Evolutionary conservation across 2,113 vertebrate species (phyloP), one percentile per base, ranked within the genome.

Genomic region (Crypturellus undulatus): DNA sequence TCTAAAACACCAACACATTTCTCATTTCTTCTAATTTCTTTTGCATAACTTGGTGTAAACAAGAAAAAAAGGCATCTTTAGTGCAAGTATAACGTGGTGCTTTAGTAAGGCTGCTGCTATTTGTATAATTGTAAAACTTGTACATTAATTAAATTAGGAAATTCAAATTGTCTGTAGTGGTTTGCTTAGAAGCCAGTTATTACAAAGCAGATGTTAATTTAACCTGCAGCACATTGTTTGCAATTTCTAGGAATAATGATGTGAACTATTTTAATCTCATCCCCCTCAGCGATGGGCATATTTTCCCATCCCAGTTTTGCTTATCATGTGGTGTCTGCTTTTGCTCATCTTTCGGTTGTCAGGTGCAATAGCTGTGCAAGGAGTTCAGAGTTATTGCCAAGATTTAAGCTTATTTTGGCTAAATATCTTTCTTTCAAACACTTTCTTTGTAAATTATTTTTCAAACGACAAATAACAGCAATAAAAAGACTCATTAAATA

Each of bases 401-500:
- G 16, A 47, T 80, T 86, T 49, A 69, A 86, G 36, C 8, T 22
- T 65, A 42, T 73, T 69, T 72, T 59, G 7, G 43, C 42, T 84
- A 82, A 79, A 32, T 70, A 54, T 8, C 16, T 20, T 76, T 17
- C 24, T 84, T 92, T 87, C 42, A 54, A 54, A 30, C 43, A n/a
- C n/a, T n/a, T 79, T 68, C 56, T 49, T 80, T 60, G 47, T 63
- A 84, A 78, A 68, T 71, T 75, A 63, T 70, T 85, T 94, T 93
- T 92, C 40, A 34, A 47, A 51, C 26, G 67, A 75, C 73, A 75
- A 89, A 68, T 63, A 93, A 52, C 12, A 80, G 65, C 54, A 78
- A 43, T 90, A 42, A 92, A 81, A 89, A 84, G n/a, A 19, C 80
- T 94, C 73, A 69, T 93, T 70, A 76, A 72, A 36, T 58, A 82